A percentile compares a stretch with the other conserved stretches of the same genome.
These are phyloP conservation scores for Ephydatia muelleri DNA, from an alignment of 37 sponge, comb jelly and placozoan genomes.

Conservation along the genomic window DNA sequence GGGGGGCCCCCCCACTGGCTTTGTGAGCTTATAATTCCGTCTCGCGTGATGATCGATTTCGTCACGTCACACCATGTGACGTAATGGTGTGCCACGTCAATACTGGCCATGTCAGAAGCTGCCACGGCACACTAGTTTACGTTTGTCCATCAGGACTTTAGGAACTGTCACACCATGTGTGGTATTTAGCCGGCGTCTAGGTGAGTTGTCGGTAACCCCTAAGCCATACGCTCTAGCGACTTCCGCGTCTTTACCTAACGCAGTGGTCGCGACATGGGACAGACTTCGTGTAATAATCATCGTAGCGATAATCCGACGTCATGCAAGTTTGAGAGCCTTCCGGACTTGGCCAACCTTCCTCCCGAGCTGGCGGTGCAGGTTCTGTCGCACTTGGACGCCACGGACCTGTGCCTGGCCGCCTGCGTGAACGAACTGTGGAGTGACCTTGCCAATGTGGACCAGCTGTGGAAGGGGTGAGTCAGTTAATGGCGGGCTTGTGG, in stretches of 20 bases:
- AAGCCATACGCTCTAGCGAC: too few relatives aligned
- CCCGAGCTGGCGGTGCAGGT: conserved; percentile 84
- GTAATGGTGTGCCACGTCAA: conserved; percentile 1
- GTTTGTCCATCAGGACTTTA: too few relatives aligned
- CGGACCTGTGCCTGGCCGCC: conserved; percentile 83
- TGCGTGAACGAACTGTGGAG: conserved; percentile 86
- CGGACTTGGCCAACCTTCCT: conserved; percentile 69
- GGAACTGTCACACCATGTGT: too few relatives aligned
- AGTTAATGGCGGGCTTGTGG: too few relatives aligned
- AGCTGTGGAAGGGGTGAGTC: conserved; percentile 76
- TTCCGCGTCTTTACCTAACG: too few relatives aligned
- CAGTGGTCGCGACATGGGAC: conserved; percentile 4
- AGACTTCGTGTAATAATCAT: conserved; percentile 6
- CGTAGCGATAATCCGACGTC: not conserved
- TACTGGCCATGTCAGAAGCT: not conserved
- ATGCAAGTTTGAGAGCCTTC: conserved; percentile 36
- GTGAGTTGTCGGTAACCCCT: too few relatives aligned
- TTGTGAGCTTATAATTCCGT: too few relatives aligned
- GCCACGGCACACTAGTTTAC: too few relatives aligned
- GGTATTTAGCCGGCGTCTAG: too few relatives aligned
- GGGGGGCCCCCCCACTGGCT: too few relatives aligned
- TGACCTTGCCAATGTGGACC: conserved; percentile 64
- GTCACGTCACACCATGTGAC: too few relatives aligned
- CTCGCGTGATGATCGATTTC: too few relatives aligned
- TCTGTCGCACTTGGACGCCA: conserved; percentile 79